Evolutionary conservation across 2,113 vertebrate species (phyloP), one percentile per base, ranked within the genome.

Genomic region (Cynocephalus volans): DNA sequence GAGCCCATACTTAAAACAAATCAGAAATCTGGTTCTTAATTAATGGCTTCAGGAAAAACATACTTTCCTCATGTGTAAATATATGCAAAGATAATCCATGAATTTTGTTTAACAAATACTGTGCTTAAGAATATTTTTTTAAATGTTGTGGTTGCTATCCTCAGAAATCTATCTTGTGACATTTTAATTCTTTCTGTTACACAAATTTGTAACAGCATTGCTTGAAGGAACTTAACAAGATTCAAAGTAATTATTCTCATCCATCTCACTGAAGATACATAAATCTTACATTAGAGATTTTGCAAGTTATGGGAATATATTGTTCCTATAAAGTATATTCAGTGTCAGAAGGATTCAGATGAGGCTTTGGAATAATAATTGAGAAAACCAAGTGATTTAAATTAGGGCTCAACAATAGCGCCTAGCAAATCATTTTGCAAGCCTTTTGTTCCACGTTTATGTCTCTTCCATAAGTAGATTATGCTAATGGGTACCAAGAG

Each of bases 171-270:
- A 48, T 85, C 87, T 86, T 89, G 14, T 93, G 95, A 88, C 95
- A 96, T 92, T 97, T 97, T 97, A 94, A 97, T 97, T 97, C 85
- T 92, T 94, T 89, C 86, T 97, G 72, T 96, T 97, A 50, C 58
- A 97, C 89, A 95, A 97, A 96, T 96, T 69, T 88, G 64, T 95
- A 98, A 89, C 4, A 70, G 76, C 48, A 60, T 95, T 97, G 82
- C 93, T 97, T 60, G 36, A 96, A 96, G 91, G 83, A 98, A 95
- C 60, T 95, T 95, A 93, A 96, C 86, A 97, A 92, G 95, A 88
- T 41, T 88, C 86, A 93, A 88, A 89, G 89, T 97, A 98, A 98
- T 98, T 97, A 97, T 97, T 97, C 86, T 96, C 92, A 97, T 97
- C 79, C 96, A 97, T 98, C 95, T 98, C 56, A 17, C 79, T 87